Base-by-base conservation (phyloP, 2,113 vertebrate species). In the Tachysurus vachellii region DNA sequence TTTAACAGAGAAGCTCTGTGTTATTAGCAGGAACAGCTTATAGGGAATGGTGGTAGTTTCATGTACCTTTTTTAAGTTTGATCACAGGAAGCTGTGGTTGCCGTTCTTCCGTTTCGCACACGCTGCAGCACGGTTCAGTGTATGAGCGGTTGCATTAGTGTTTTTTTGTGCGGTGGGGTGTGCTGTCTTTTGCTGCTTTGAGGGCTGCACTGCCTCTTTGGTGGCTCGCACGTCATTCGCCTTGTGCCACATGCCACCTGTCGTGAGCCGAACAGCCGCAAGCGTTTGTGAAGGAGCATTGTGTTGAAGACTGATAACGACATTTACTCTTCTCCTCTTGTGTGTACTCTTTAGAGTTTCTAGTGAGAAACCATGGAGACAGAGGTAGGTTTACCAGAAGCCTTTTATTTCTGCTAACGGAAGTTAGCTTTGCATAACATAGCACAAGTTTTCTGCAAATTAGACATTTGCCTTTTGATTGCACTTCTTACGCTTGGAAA, bases 41-140 rank as follows among this genome's bases (percentile, higher is more conserved):
- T 5, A 77, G 8, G 50, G n/a, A 50, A 61, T 17, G 12, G 28
- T 4, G 42, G 13, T 54, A 70, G 26, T 62, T n/a, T 71, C 11
- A 64, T 31, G 11, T 4, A 26, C 56, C 14, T 21, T 79, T 44
- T 80, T 8, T 36, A 8, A 68, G 62, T 92, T 91, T 93, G 89
- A 83, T 93, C 92, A 91, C 93, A 95, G 95, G 95, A 96, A 95
- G 92, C 83, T 90, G 94, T 87, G 94, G 94, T 88, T 59, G 19
- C 66, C 91, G 83, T 59, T 26, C 88, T 95, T 95, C 95, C 95
- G 94, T 92, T 93, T 90, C 14, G 44, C 84, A 62, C 57, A 54
- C 68, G 87, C 79, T 86, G 61, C 84, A 87, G 83, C 36, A 61
- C 54, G 23, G 50, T 19, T 88, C 81, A 90, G 88, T 83, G 77